These are phyloP conservation scores for Neopelma chrysocephalum DNA, from an alignment of 2,797 vertebrate species.

Conservation along the genomic window DNA sequence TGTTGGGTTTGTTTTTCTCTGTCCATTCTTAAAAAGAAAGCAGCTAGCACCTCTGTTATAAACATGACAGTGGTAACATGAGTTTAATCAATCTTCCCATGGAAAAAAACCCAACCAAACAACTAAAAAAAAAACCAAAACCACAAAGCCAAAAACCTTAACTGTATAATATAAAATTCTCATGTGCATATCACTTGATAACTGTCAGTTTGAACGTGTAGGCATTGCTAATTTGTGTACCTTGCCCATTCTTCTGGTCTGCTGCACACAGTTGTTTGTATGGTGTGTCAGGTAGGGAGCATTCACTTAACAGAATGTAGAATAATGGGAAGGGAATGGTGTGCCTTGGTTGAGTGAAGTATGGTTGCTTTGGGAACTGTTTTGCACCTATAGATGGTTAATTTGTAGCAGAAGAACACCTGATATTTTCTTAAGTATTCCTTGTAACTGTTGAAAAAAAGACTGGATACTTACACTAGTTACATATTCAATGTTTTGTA, in stretches of 20 bases:
- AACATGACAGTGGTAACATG: not conserved
- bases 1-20: not conserved
- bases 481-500: not conserved
- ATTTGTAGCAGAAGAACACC: not conserved
- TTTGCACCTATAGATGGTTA: not conserved
- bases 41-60: not conserved
- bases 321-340: not conserved
- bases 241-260: not conserved
- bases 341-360: not conserved
- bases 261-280: not conserved
- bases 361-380: slow-evolving; percentile 48
- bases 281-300: not conserved
- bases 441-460: not conserved
- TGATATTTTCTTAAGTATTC: not conserved
- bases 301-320: not conserved
- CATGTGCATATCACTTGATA: not conserved
- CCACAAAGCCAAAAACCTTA: not conserved
- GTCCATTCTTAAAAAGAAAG: not conserved
- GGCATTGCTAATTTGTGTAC: not conserved
- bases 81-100: not conserved
- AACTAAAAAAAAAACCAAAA: not conserved
- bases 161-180: not conserved
- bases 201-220: not conserved
- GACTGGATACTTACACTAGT: not conserved
- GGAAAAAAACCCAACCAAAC: not conserved